These are phyloP conservation scores for Ormyrus pomaceus DNA, from an alignment of 2,888 invertebrate species.

Conservation along the genomic window DNA sequence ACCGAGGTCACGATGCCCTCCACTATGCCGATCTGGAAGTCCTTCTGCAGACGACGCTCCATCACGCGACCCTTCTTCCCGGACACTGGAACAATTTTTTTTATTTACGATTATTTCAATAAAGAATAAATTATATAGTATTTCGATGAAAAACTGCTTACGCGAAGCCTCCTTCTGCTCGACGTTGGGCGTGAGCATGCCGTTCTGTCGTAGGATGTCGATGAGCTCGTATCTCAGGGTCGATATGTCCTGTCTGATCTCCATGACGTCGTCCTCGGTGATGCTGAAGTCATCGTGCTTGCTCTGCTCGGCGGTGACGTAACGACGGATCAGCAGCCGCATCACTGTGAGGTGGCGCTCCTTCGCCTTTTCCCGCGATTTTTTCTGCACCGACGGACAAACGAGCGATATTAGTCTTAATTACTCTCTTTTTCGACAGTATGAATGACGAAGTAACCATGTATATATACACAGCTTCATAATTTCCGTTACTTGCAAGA, in stretches of 20 bases:
- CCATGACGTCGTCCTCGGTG: slow-evolving; percentile 98
- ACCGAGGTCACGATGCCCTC: slow-evolving; percentile 88
- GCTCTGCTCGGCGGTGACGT: slow-evolving; percentile 91
- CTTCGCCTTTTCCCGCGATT: slow-evolving; percentile 84
- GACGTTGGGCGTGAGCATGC: slow-evolving; percentile 88
- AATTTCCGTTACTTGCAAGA: background rate
- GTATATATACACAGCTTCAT: no score
- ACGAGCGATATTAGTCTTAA: no score
- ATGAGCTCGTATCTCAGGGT: slow-evolving; percentile 94
- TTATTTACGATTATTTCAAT: no score
- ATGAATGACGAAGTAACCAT: no score
- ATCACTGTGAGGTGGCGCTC: slow-evolving; percentile 89
- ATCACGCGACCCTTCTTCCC: slow-evolving; percentile 91
- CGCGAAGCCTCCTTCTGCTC: slow-evolving; percentile 82
- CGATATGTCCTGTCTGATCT: slow-evolving; percentile 98
- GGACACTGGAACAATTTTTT: slow-evolving; percentile 78
- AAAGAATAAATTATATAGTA: no score
- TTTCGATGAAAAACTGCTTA: slow-evolving; percentile 63
- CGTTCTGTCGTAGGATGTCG: slow-evolving; percentile 92
- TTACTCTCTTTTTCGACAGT: no score
- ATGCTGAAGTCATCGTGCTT: slow-evolving; percentile 94
- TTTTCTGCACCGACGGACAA: slow-evolving; percentile 77
- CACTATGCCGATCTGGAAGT: slow-evolving; percentile 90
- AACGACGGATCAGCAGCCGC: slow-evolving; percentile 91
- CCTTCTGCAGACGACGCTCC: slow-evolving; percentile 90